Evolutionary conservation across 1,140 invertebrate species (phyloP), one percentile per base, ranked within the genome.

Genomic region (Drosophila seguyi): DNA sequence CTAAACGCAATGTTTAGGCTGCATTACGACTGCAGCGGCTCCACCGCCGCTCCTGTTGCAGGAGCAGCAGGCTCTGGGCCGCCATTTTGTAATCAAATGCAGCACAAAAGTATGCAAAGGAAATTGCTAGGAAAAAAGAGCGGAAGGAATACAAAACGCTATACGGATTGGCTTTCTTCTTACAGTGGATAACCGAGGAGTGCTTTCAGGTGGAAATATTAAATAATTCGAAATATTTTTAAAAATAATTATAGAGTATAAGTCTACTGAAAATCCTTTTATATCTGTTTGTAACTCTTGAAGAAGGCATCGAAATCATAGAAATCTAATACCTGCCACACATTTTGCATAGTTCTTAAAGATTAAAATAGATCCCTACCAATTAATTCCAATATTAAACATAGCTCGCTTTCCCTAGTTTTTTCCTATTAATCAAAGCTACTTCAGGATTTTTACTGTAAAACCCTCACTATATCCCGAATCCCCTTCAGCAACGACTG

Each of bases 1-100:
- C 81, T 88, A 88, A 88, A 83, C 62, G 84, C 48, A 79, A 81
- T 88, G 85, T 80, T 88, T 88, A 88, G 84, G 84, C 84, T 71
- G 71, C 86, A 88, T 88, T 88, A 90, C 85, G 81, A 65, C 63
- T 53, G 80, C 75, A 63, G 27, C 69, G 25, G 60, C 36, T 25
- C 27, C 38, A 14, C n/a, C 36, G 22, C 18, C 36, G 48, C 34
- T 62, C 25, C 59, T 57, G 59, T 39, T 34, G 60, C 53, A 56
- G 47, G 34, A 65, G 67, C 47, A 48, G 47, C 25, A 18, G 25
- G 25, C 25, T 18, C 42, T 42, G 27, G 36, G 62, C 63, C 59
- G 55, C 76, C 71, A 76, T 68, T 90, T 88, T 88, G 85, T 84
- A 88, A 88, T 88, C 80, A 88, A 88, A 84, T 75, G 85, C 84